These are phyloP conservation scores for Plebejus argus DNA, from an alignment of 2,888 invertebrate genomes.

Conservation along the genomic window DNA sequence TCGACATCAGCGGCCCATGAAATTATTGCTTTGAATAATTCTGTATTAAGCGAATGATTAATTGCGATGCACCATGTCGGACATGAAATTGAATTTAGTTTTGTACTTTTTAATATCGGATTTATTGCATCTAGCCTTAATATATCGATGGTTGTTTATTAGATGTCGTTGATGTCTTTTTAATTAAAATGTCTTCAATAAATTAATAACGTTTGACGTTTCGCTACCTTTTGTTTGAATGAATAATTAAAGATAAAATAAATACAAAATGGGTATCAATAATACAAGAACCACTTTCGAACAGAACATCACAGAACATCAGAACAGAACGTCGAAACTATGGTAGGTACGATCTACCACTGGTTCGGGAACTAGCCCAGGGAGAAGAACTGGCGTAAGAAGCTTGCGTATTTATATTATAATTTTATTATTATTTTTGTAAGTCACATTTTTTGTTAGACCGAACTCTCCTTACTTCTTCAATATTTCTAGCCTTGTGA, in stretches of 20 bases:
- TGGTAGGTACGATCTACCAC: too few relatives aligned
- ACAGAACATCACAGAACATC: too few relatives aligned
- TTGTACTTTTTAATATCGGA: constrained; percentile 28
- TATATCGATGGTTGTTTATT: constrained; percentile 27
- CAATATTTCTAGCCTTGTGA: too few relatives aligned
- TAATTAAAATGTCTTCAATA: background rate
- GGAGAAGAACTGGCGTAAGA: too few relatives aligned
- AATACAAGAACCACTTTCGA: too few relatives aligned
- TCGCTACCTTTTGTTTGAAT: background rate
- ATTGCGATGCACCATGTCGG: constrained; percentile 35
- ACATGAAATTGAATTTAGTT: constrained; percentile 38
- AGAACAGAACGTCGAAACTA: too few relatives aligned
- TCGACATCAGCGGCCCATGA: constrained; percentile 42
- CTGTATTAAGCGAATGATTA: constrained; percentile 40
- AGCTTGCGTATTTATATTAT: too few relatives aligned
- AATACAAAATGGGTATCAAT: too few relatives aligned
- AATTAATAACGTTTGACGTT: background rate
- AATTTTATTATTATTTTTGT: too few relatives aligned
- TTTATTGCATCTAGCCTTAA: constrained; percentile 29
- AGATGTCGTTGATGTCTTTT: constrained; percentile 10
- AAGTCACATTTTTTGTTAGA: too few relatives aligned
- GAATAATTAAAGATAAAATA: background rate
- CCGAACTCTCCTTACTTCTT: too few relatives aligned
- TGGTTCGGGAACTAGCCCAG: too few relatives aligned
- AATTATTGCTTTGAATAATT: constrained; percentile 43